Evolutionary conservation across 2,888 invertebrate species (phyloP).

Genomic region (Cynaeus angustus): DNA sequence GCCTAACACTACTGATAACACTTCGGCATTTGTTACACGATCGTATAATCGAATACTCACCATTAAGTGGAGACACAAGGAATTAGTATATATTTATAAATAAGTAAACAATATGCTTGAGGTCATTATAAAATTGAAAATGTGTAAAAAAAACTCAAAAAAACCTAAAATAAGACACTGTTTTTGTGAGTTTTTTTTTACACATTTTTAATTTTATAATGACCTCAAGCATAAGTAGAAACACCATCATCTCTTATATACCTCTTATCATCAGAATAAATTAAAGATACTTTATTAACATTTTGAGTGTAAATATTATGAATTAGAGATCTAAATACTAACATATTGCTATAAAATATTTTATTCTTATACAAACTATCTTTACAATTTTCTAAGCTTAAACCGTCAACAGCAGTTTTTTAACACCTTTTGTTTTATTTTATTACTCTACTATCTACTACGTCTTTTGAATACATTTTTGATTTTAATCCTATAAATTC

Average conservation of each 20-base stretch:
- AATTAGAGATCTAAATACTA: too few relatives aligned
- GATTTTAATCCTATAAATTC: slow-evolving; percentile 38
- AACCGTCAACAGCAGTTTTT: slow-evolving; percentile 30
- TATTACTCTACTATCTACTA: slow-evolving; percentile 6
- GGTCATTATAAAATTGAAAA: slow-evolving; percentile 38
- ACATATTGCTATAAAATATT: too few relatives aligned
- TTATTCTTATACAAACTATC: too few relatives aligned
- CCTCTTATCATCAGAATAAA: slow-evolving; percentile 40
- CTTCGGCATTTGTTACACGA: slow-evolving; percentile 59
- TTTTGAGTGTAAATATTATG: slow-evolving; percentile 44
- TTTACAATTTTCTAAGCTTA: too few relatives aligned
- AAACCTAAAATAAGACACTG: neutral
- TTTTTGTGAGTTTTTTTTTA: neutral
- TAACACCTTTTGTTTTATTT: slow-evolving; percentile 44
- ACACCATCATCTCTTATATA: slow-evolving; percentile 33
- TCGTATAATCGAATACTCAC: slow-evolving; percentile 55
- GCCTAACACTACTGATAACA: too few relatives aligned
- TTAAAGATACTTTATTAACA: slow-evolving; percentile 46
- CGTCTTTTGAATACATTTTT: slow-evolving; percentile 35
- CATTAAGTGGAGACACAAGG: slow-evolving; percentile 53
- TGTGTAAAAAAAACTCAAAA: neutral
- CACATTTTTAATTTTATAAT: slow-evolving; percentile 29
- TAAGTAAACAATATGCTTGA: slow-evolving; percentile 39
- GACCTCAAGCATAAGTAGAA: slow-evolving; percentile 48
- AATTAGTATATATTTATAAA: slow-evolving; percentile 32